Evolutionary conservation across 2,888 invertebrate genomes (phyloP), one percentile per base, ranked within the genome.

Genomic region (Synergus umbraculus): DNA sequence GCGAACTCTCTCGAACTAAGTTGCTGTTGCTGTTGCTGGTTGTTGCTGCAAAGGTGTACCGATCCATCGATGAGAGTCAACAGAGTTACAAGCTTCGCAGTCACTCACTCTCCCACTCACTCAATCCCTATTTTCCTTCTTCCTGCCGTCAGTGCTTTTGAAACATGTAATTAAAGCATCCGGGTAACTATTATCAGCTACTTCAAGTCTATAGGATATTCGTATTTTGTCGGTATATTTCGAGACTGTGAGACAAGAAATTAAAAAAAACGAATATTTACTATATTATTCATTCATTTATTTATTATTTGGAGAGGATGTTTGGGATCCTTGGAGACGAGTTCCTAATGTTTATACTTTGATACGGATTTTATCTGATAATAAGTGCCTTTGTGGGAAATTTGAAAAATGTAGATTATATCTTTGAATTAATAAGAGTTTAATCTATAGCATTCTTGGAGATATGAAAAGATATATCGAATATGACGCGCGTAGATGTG

Each of bases 61-160:
- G 89, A 88, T 90, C 87, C 88, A 90, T 90, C 89, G 90, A 90
- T 90, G 90, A 90, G 89, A 89, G 89, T 89, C 90, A 89, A 90
- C 89, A 88, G 88, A 89, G 83, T 86, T 87, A 90, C 89, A 88
- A 87, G 89, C 78, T 81, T 83, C 81, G 29, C 29, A 29, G 29
- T 29, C 81, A 83, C 81, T 54, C 78, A 65, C 63, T 73, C 66
- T 69, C 78, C 77, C 49, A 29, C 79, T 77, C 66, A 76, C 77
- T 78, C 63, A 66, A 78, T 83, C 80, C 67, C 78, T 66, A 81
- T 79, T 81, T 80, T 77, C 80, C 63, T 63, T 76, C 76, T 66
- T 49, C n/a, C 63, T 63, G 67, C 58, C 66, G 41, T 22, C 44
- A 67, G 22, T 37, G 77, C 69, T 29, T 49, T 54, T 37, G 22